Evolutionary conservation across 2,113 vertebrate genomes (phyloP).

Genomic region (Mionectes macconnelli): DNA sequence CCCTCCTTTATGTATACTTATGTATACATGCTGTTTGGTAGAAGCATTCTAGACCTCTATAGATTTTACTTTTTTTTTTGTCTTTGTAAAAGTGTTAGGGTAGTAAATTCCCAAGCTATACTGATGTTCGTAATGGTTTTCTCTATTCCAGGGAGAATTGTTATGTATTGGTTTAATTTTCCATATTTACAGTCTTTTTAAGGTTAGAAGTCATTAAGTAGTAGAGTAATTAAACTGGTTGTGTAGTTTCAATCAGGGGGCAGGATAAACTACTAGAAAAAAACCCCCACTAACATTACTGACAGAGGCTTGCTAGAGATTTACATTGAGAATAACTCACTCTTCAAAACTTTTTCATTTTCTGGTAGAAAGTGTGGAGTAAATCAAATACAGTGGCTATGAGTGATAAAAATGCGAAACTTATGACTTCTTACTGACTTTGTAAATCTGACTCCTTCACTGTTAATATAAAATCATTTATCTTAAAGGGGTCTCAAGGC

Average conservation of each 20-base stretch:
- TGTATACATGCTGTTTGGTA: neutral
- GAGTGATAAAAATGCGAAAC: conserved; percentile 71
- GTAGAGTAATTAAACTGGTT: conserved; percentile 64
- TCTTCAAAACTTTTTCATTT: conserved; percentile 73
- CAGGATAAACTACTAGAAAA: conserved; percentile 7
- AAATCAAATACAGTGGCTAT: conserved; percentile 65
- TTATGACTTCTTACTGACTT: conserved; percentile 72
- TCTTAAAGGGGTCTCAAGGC: neutral
- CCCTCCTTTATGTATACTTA: neutral
- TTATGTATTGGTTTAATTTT: conserved; percentile 32
- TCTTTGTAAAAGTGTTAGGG: neutral
- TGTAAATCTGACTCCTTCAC: conserved; percentile 64
- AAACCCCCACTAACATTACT: conserved; percentile 54
- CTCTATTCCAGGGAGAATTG: neutral
- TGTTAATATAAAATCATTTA: conserved; percentile 38
- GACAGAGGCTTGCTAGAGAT: conserved; percentile 70
- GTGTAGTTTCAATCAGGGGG: conserved; percentile 47
- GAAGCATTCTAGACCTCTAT: neutral
- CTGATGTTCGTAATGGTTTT: neutral
- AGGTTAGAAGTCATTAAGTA: conserved; percentile 50
- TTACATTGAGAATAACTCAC: conserved; percentile 72
- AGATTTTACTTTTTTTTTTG: neutral
- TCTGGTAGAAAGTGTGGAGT: conserved; percentile 61
- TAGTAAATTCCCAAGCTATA: neutral
- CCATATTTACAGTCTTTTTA: conserved; percentile 49